These are phyloP conservation scores for Sebastes glaucus DNA, from an alignment of 2,797 vertebrate genomes.

Conservation along the genomic window DNA sequence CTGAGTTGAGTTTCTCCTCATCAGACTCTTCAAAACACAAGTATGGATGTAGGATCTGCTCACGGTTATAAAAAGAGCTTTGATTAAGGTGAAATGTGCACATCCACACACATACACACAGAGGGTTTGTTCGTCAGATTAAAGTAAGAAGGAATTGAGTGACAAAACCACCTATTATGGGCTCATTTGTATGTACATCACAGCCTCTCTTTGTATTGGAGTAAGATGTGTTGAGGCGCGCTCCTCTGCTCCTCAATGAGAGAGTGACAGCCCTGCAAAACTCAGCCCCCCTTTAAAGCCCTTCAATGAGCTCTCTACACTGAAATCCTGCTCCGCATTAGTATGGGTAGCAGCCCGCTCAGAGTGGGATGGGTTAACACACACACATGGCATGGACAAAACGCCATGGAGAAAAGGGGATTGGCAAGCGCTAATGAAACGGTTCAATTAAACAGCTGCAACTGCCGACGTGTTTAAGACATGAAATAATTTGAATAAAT, in stretches of 20 bases:
- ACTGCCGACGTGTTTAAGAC: neutral
- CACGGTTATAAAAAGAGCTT: neutral
- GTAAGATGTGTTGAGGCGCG: conserved; percentile 71
- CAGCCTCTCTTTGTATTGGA: conserved; percentile 67
- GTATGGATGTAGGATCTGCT: neutral
- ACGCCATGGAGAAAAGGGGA: neutral
- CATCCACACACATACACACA: conserved; percentile 17
- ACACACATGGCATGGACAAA: conserved; percentile 25
- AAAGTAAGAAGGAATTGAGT: conserved; percentile 65
- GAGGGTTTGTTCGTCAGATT: conserved; percentile 69
- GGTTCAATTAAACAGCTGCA: conserved; percentile 49
- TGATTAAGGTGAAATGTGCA: conserved; percentile 30
- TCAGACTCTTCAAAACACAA: conserved; percentile 20
- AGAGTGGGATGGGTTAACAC: conserved; percentile 4
- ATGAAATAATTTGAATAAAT: conserved; percentile 19
- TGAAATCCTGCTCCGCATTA: conserved; percentile 49
- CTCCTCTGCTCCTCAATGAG: conserved; percentile 59
- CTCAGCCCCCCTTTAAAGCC: conserved; percentile 12
- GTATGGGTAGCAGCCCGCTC: conserved; percentile 40
- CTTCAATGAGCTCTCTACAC: conserved; percentile 51
- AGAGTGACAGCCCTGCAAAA: conserved; percentile 55
- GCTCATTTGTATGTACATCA: conserved; percentile 83
- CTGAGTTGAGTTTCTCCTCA: conserved; percentile 19
- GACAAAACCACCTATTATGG: conserved; percentile 76
- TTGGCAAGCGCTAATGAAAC: conserved; percentile 26